Evolutionary conservation across 23 tunicate genomes (phyloP).

Genomic region (Ciona savignyi): DNA sequence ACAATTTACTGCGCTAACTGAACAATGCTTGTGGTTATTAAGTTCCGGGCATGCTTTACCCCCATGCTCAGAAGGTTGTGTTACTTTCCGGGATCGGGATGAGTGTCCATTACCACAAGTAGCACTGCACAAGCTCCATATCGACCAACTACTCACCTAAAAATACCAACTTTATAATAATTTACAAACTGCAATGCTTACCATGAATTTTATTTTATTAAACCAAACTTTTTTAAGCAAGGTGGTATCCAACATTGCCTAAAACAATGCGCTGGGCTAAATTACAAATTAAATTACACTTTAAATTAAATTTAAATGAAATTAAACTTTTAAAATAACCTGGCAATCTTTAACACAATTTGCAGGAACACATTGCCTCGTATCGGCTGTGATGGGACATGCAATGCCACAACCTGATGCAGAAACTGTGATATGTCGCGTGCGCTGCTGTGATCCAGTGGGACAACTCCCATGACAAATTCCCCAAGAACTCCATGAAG

Average conservation of each 20-base stretch:
- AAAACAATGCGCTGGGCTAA: too few relatives aligned
- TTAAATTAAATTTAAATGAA: too few relatives aligned
- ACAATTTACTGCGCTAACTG: background rate
- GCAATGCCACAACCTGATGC: background rate
- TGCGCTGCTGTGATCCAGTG: background rate
- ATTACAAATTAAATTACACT: too few relatives aligned
- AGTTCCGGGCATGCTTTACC: background rate
- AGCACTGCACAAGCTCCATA: background rate
- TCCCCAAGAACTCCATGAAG: background rate
- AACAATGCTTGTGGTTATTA: background rate
- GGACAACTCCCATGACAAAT: background rate
- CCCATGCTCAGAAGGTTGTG: background rate
- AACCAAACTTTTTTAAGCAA: too few relatives aligned
- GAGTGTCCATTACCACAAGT: background rate
- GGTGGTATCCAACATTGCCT: too few relatives aligned
- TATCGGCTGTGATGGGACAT: background rate
- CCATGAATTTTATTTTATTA: too few relatives aligned
- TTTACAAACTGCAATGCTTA: too few relatives aligned
- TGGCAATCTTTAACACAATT: background rate
- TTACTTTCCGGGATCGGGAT: background rate
- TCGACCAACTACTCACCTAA: too few relatives aligned
- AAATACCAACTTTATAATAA: too few relatives aligned
- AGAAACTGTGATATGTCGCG: background rate
- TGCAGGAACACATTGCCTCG: background rate
- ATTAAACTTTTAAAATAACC: too few relatives aligned